phyloP scores from a whole-genome alignment of 2,888 invertebrate species.

The Hirtodrosophila alboralis region DNA sequence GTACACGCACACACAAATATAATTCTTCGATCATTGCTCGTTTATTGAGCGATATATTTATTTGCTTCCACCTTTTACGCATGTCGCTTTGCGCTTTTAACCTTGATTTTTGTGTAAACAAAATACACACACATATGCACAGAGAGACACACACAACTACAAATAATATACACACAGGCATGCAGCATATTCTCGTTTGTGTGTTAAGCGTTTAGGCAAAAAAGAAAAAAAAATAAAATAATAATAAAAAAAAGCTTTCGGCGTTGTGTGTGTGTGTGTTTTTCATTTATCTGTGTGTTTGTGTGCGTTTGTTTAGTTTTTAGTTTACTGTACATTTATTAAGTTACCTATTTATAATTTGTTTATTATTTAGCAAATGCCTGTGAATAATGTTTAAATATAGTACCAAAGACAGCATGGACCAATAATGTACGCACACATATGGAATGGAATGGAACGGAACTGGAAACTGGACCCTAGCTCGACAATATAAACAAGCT shows the following conservation, averaged over 20 bases:
- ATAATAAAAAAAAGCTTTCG: conserved; percentile 73
- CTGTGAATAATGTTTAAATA: conserved; percentile 70
- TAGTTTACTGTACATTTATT: conserved; percentile 72
- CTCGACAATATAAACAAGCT: conserved; percentile 45
- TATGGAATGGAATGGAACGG: conserved; percentile 17
- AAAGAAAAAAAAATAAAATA: too few relatives aligned
- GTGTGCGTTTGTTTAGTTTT: conserved; percentile 47
- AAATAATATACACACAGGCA: conserved; percentile 38
- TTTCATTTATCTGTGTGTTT: conserved; percentile 47
- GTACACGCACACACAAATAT: conserved; percentile 10
- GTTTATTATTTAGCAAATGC: conserved; percentile 72
- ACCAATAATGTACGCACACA: conserved; percentile 3
- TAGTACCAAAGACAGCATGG: conserved; percentile 39
- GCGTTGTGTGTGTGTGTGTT: conserved; percentile 60
- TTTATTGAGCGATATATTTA: conserved; percentile 69
- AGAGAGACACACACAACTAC: conserved; percentile 34
- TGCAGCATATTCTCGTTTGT: conserved; percentile 55
- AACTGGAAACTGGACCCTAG: conserved; percentile 43
- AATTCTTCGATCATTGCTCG: conserved; percentile 59
- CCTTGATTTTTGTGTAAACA: conserved; percentile 78
- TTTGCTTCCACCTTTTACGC: conserved; percentile 74
- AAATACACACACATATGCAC: conserved; percentile 46
- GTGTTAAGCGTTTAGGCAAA: conserved; percentile 38
- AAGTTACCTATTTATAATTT: conserved; percentile 78
- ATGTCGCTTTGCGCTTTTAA: conserved; percentile 76